phyloP scores from a whole-genome alignment of 1,140 invertebrate genomes.

The Theocolax elegans region DNA sequence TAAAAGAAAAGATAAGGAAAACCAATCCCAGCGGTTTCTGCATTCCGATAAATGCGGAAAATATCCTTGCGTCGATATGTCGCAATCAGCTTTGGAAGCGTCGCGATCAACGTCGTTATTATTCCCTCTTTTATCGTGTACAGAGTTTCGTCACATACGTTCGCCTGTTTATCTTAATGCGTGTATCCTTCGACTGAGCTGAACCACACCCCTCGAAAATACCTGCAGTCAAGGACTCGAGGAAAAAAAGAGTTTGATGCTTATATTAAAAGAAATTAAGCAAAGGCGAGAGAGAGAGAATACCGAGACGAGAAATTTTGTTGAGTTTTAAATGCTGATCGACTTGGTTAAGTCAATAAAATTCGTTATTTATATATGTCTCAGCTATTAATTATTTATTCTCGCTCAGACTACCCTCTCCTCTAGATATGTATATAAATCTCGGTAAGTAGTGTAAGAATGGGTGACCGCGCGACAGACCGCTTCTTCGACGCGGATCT shows the following conservation, averaged over 20 bases:
- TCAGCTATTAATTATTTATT: no score
- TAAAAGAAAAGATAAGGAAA: no score
- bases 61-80: not conserved
- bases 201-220: not conserved
- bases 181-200: not conserved
- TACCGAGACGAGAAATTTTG: no score
- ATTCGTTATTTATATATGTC: no score
- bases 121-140: not conserved
- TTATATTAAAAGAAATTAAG: constrained; percentile 5
- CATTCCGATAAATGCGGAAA: not conserved
- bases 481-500: constrained; percentile 18
- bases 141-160: constrained; percentile 10
- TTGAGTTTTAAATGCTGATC: no score
- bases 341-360: no score
- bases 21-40: not conserved
- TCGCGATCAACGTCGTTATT: not conserved
- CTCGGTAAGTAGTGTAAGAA: constrained; percentile 23
- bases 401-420: no score
- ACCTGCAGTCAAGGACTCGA: not conserved
- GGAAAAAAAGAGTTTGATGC: not conserved
- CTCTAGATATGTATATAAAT: constrained; percentile 16
- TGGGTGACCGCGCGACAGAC: not conserved
- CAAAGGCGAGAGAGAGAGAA: not conserved
- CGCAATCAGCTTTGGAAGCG: not conserved
- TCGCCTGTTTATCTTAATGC: constrained; percentile 12